These are phyloP conservation scores for Brachionus manjavacas DNA, from an alignment of 1,140 invertebrate species.

Conservation along the genomic window DNA sequence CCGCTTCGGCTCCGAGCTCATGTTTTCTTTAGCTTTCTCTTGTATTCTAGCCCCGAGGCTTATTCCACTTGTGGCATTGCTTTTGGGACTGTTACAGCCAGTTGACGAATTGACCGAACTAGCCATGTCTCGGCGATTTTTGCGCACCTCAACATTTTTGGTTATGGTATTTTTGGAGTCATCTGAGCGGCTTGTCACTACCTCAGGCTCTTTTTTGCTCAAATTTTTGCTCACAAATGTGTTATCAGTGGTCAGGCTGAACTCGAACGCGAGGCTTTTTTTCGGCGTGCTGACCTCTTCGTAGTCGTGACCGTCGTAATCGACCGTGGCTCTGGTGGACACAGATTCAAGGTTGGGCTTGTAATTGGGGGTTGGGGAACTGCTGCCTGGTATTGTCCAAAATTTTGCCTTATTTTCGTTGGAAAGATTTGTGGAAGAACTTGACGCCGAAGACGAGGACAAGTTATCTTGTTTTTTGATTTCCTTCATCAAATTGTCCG, in stretches of 20 bases:
- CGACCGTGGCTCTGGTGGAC: background rate
- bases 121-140: background rate
- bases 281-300: background rate
- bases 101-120: slow-evolving; percentile 5
- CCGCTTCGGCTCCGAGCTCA: background rate
- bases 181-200: background rate
- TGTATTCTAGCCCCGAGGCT: slow-evolving; percentile 38
- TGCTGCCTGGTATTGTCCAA: background rate
- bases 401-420: background rate
- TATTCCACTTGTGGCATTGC: slow-evolving; percentile 1
- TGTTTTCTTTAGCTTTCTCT: slow-evolving; percentile 27
- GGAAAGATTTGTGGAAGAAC: slow-evolving; percentile 3
- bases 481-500: slow-evolving; percentile 9
- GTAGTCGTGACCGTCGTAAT: background rate
- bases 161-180: background rate
- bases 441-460: slow-evolving; percentile 1
- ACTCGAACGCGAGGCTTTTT: slow-evolving; percentile 37
- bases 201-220: background rate
- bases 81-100: slow-evolving; percentile 5
- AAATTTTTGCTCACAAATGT: background rate
- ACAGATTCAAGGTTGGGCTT: background rate
- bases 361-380: background rate
- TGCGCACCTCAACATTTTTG: background rate
- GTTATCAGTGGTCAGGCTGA: background rate
- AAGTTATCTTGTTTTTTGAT: background rate